Percentiles rank a stretch among this genome's conserved stretches.
These are phyloP conservation scores for Ochropacha duplaris DNA, from an alignment of 2,888 invertebrate species.

Conservation along the genomic window DNA sequence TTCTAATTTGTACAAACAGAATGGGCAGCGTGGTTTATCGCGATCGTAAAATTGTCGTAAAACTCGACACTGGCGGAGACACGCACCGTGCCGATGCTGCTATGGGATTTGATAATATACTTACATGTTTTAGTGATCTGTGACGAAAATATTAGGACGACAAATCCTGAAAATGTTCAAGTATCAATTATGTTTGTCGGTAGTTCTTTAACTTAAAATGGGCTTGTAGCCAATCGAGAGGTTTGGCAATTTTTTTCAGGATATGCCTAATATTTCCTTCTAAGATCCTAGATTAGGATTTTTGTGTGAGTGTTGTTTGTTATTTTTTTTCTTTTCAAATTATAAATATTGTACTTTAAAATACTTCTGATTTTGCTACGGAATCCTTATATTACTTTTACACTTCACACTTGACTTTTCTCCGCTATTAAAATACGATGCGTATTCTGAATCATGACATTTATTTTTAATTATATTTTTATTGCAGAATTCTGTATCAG, in stretches of 20 bases:
- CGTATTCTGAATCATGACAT: conserved; percentile 12
- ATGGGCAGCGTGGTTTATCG: conserved; percentile 50
- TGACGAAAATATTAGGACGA: background rate
- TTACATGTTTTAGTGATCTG: background rate
- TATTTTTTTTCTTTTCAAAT: too few species aligned
- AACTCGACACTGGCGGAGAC: conserved; percentile 52
- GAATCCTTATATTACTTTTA: background rate
- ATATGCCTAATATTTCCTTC: too few species aligned
- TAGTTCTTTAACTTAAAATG: too few species aligned
- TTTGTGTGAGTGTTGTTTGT: too few species aligned
- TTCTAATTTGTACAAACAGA: conserved; percentile 55
- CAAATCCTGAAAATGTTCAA: background rate
- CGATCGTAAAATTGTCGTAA: conserved; percentile 65
- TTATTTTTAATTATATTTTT: conserved; percentile 7
- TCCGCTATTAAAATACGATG: conserved; percentile 16
- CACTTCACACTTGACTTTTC: background rate
- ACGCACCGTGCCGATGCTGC: conserved; percentile 13
- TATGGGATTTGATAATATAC: background rate
- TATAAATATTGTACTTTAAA: too few species aligned
- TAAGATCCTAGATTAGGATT: too few species aligned
- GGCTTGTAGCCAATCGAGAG: too few species aligned
- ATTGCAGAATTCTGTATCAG: background rate
- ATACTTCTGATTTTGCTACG: background rate
- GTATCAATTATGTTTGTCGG: too few species aligned
- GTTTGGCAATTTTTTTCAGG: too few species aligned